Percentiles rank a stretch among this genome's conserved stretches.
phyloP scores from a whole-genome alignment of 2,888 invertebrate species.

The Philopedon plagiatum region DNA sequence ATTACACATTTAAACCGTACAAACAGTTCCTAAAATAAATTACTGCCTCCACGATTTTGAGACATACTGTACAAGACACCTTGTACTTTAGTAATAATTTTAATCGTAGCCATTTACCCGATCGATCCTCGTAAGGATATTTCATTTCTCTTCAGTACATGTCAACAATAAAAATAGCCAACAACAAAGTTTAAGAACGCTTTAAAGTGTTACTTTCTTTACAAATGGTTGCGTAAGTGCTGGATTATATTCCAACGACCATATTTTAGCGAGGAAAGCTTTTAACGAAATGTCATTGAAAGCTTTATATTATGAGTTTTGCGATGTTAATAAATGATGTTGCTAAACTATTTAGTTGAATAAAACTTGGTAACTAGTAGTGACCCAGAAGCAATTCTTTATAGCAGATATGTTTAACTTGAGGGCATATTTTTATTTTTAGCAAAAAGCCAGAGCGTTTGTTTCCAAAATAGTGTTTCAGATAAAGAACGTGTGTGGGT shows the following conservation, averaged over 20 bases:
- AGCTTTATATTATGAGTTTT: slow-evolving; percentile 6
- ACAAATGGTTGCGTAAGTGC: not conserved
- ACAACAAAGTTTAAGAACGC: slow-evolving; percentile 2
- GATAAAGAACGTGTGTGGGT: too few species aligned
- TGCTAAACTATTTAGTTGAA: not conserved
- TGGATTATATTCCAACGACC: slow-evolving; percentile 5
- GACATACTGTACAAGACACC: too few species aligned
- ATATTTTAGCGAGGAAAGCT: slow-evolving; percentile 3
- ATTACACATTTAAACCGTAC: too few species aligned
- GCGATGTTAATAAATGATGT: slow-evolving; percentile 12
- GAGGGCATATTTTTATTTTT: too few species aligned
- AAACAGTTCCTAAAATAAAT: too few species aligned
- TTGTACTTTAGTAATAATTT: too few species aligned
- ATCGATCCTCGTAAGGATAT: too few species aligned
- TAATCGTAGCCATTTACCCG: too few species aligned
- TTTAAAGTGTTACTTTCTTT: slow-evolving; percentile 10
- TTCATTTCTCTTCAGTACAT: not conserved
- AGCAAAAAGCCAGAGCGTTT: too few species aligned
- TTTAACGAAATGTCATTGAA: slow-evolving; percentile 10
- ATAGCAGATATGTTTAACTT: too few species aligned
- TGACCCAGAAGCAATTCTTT: not conserved
- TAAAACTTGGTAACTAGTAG: not conserved
- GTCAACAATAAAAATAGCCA: not conserved
- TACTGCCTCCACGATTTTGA: too few species aligned
- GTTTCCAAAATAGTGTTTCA: too few species aligned